phyloP scores from a whole-genome alignment of 2,888 invertebrate genomes.

The Allophyes oxyacanthae region DNA sequence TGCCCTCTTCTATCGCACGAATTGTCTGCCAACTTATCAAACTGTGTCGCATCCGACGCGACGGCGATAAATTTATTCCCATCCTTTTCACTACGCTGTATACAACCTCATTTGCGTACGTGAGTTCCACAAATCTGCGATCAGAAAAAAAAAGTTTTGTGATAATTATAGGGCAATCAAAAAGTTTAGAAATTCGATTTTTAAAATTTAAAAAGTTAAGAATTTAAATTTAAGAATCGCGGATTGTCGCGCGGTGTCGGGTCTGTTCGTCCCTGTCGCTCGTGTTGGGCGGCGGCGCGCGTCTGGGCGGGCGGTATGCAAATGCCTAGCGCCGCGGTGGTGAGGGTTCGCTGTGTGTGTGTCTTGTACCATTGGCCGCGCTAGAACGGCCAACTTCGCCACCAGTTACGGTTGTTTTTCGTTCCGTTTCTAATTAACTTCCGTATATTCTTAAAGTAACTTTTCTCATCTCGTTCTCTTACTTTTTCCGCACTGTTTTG shows the following conservation, averaged over 20 bases:
- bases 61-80: conserved; percentile 86
- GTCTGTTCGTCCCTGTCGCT: conserved; percentile 83
- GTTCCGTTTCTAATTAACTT: conserved; percentile 89
- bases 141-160: conserved; percentile 19
- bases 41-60: conserved; percentile 74
- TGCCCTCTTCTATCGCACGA: conserved; percentile 72
- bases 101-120: conserved; percentile 72
- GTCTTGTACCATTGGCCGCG: conserved; percentile 87
- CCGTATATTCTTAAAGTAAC: conserved; percentile 88
- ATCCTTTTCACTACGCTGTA: conserved; percentile 80
- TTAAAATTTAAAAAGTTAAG: conserved; percentile 39
- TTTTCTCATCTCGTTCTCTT: conserved; percentile 86
- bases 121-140: conserved; percentile 8
- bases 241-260: conserved; percentile 65
- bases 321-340: conserved; percentile 84
- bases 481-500: conserved; percentile 75
- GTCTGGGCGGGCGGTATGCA: conserved; percentile 90
- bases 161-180: conserved; percentile 11
- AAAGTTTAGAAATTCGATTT: conserved; percentile 23
- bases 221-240: conserved; percentile 62
- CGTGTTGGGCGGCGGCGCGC: conserved; percentile 87
- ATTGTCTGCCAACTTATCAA: conserved; percentile 80
- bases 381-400: conserved; percentile 90
- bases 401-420: conserved; percentile 90
- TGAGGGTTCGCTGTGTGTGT: conserved; percentile 84